Evolutionary conservation across 2,888 invertebrate species (phyloP), one percentile per base, ranked within the genome.

Genomic region (Hirtodrosophila trivittata): DNA sequence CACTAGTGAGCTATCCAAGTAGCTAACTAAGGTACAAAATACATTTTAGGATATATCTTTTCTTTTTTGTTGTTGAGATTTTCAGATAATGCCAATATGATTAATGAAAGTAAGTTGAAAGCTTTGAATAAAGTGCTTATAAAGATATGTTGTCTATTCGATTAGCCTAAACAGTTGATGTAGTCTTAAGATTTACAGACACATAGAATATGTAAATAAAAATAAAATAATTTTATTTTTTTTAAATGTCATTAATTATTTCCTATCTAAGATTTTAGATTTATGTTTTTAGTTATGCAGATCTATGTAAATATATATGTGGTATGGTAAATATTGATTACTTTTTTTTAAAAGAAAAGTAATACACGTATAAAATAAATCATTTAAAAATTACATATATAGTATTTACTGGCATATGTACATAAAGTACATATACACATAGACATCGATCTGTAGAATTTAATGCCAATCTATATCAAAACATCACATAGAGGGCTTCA

Each of bases 391-490:
- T 74, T 68, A 63, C 56, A 75, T 42, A 66, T 32, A 49, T 38
- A 38, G n/a, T n/a, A n/a, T n/a, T n/a, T n/a, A n/a, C n/a, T n/a
- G n/a, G n/a, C n/a, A n/a, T n/a, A n/a, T n/a, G n/a, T n/a, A n/a
- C n/a, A n/a, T n/a, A n/a, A n/a, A n/a, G n/a, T 35, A 32, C 16
- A 38, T 50, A 39, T 54, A 58, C 18, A 25, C 14, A 41, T 57
- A 56, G 47, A 56, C 41, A 63, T 57, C 39, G 52, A 51, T 57
- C 46, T 57, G 30, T 52, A 77, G 54, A 77, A 39, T 59, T 65
- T 52, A 82, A 81, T 77, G 81, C 82, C 77, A 86, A 82, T 82
- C 66, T 77, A 82, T 86, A 82, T 86, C 82, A 82, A 75, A 82
- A 84, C 86, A 73, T 81, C 78, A 75, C 86, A 83, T 70, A 67